phyloP scores from a whole-genome alignment of 2,113 vertebrate genomes.

The Lathamus discolor region DNA sequence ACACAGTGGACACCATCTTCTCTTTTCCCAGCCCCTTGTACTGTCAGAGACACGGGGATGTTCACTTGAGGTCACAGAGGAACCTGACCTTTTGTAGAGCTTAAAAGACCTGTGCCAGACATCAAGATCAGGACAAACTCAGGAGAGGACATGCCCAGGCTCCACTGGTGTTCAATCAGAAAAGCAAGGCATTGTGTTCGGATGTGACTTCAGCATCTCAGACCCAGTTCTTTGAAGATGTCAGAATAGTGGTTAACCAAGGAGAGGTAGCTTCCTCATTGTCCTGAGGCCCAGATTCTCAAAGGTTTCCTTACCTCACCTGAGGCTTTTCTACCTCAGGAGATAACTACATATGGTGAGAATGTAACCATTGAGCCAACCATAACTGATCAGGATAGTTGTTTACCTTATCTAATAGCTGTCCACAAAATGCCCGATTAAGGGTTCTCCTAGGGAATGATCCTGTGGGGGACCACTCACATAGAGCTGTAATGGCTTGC shows the following conservation, averaged over 20 bases:
- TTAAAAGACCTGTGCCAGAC: neutral
- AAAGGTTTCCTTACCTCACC: neutral
- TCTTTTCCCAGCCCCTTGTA: neutral
- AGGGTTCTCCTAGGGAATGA: neutral
- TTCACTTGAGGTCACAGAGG: neutral
- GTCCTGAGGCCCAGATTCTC: neutral
- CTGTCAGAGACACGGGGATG: neutral
- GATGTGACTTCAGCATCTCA: neutral
- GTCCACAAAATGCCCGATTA: neutral
- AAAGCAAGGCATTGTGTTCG: fast-evolving
- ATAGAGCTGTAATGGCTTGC: neutral
- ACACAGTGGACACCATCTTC: neutral
- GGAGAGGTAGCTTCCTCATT: neutral
- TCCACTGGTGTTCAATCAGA: fast-evolving
- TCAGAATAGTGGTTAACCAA: neutral
- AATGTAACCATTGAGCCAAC: neutral
- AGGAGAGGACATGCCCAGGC: neutral
- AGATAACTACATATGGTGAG: fast-evolving
- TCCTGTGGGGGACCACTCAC: fast-evolving
- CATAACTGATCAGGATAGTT: neutral
- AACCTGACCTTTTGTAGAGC: neutral
- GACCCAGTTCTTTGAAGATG: neutral
- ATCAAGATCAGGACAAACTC: fast-evolving
- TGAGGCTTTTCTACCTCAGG: neutral
- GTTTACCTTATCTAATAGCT: neutral